Percentiles rank a stretch among this genome's conserved stretches.
Evolutionary conservation across 2,888 invertebrate genomes (phyloP).

Genomic region (Sisyra nigra): DNA sequence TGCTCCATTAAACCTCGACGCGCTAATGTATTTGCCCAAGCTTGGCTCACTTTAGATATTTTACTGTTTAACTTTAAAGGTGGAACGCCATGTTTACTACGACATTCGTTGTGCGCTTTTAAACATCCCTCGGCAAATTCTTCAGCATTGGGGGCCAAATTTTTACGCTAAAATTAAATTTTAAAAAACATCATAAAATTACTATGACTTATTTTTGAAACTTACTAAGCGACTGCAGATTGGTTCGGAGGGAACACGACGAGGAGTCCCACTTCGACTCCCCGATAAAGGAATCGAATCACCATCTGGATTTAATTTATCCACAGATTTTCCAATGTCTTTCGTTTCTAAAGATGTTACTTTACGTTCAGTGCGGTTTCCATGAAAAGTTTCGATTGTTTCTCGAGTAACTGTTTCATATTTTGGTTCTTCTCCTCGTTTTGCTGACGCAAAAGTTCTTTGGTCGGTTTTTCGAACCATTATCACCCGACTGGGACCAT

Average conservation of each 20-base stretch:
- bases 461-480: slow-evolving; percentile 54
- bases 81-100: slow-evolving; percentile 36
- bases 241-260: no score
- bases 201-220: no score
- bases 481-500: slow-evolving; percentile 39
- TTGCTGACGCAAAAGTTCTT: slow-evolving; percentile 41
- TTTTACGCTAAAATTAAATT: slow-evolving; percentile 1
- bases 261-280: no score
- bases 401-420: slow-evolving; percentile 46
- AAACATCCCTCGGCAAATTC: slow-evolving; percentile 33
- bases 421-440: slow-evolving; percentile 40
- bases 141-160: slow-evolving; percentile 15
- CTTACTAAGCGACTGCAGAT: no score
- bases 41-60: slow-evolving; percentile 32
- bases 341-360: slow-evolving; percentile 35
- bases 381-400: slow-evolving; percentile 46
- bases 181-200: not conserved
- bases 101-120: slow-evolving; percentile 39
- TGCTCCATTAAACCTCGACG: slow-evolving; percentile 34
- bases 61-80: slow-evolving; percentile 36
- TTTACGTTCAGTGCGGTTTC: slow-evolving; percentile 43
- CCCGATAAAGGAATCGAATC: no score
- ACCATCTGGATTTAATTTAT: no score
- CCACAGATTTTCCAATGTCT: no score
- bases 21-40: slow-evolving; percentile 35